Evolutionary conservation across 2,797 vertebrate species (phyloP).

Genomic region (Falco cherrug): DNA sequence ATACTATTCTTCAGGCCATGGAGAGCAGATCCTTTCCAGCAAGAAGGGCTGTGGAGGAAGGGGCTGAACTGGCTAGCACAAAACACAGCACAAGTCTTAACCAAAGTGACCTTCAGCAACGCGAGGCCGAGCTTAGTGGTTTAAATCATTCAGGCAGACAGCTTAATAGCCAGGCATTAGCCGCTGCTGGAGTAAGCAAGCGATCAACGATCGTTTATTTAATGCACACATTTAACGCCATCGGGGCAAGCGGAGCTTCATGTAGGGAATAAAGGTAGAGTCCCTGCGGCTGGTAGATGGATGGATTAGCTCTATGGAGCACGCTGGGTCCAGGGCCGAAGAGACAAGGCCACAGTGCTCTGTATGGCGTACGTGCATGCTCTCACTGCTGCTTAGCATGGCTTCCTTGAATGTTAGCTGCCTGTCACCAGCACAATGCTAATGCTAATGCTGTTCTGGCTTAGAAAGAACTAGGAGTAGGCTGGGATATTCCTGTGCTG

Average conservation of each 20-base stretch:
- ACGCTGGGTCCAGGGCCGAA: neutral
- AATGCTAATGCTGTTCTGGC: neutral
- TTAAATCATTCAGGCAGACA: neutral
- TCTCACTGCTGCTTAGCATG: neutral
- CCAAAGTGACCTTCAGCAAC: neutral
- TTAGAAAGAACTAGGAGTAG: conserved; percentile 4
- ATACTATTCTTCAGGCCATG: neutral
- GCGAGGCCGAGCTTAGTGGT: neutral
- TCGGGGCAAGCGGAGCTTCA: neutral
- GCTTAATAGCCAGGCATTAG: neutral
- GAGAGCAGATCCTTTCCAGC: neutral
- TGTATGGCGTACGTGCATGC: fast-evolving
- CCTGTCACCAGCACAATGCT: conserved; percentile 29
- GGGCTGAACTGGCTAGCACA: neutral
- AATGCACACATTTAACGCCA: neutral
- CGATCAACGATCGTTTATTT: neutral
- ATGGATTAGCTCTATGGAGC: neutral
- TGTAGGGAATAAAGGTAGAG: neutral
- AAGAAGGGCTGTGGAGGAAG: neutral
- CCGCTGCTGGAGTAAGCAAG: neutral
- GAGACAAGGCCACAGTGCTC: neutral
- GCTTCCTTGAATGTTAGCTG: neutral
- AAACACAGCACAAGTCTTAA: neutral
- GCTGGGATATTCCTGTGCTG: conserved; percentile 52
- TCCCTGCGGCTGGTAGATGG: neutral